Evolutionary conservation across 1,140 invertebrate genomes (phyloP), one percentile per base, ranked within the genome.

Genomic region (Ctenoplectra terminalis): DNA sequence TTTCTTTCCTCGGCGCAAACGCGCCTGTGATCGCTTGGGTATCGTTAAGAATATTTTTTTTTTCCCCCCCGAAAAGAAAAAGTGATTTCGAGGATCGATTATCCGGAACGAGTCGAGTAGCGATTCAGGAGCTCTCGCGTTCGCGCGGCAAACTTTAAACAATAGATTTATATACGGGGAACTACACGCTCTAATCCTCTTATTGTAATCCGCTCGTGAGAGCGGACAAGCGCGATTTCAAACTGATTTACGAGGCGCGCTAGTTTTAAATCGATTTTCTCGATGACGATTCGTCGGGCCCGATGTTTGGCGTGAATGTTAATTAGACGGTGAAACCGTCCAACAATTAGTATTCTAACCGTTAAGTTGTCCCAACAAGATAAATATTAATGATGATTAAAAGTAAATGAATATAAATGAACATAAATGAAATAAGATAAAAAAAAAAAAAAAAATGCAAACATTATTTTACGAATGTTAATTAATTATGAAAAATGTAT

Each of bases 181-280:
- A 75, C 37, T 58, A 75, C 50, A 66, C 79, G 52, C 17, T 74
- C n/a, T 81, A 40, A 81, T 81, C 71, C 61, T 56, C 72, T 75
- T 75, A 74, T 63, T 9, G 71, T 67, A 75, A 75, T 81, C 71
- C 71, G 31, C 11, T 75, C 43, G 52, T 56, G 72, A 37, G 40
- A 81, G 37, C 71, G 40, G 20, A 37, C 40, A 31, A 71, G 67
- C 67, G 34, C n/a, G 50, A 71, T 71, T 56, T 56, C 50, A 71
- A 71, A 71, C 13, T 52, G 67, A 70, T 70, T 52, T 52, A 52
- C 23, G 31, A 17, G 17, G 52, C 20, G 50, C 31, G 4, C 50
- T 20, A 43, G 46, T 64, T 43, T 52, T 26, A 26, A 17, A 52
- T 73, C 50, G 70, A 72, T 80, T 80, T 73, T 23, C 67, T n/a